phyloP scores from a whole-genome alignment of 2,888 invertebrate genomes.

The Noctua janthina region DNA sequence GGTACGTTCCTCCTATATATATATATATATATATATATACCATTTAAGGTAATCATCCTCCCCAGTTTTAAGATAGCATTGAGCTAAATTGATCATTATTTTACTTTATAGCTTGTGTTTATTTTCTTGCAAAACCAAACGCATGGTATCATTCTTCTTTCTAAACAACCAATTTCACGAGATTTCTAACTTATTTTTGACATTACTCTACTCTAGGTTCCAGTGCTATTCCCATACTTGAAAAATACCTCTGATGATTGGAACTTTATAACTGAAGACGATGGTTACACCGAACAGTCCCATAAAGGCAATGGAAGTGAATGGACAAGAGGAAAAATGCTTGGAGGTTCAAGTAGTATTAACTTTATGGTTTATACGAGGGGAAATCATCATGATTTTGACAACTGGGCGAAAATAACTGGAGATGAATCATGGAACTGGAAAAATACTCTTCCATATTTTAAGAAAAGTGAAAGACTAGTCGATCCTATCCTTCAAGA shows the following conservation, averaged over 20 bases:
- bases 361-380: slow-evolving; percentile 87
- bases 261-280: background rate
- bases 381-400: background rate
- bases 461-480: slow-evolving; percentile 84
- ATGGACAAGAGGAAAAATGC: slow-evolving; percentile 67
- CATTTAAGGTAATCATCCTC: background rate
- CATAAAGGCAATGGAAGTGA: background rate
- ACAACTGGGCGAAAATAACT: slow-evolving; percentile 28
- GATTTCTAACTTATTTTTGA: background rate
- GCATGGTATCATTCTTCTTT: background rate
- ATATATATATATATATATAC: background rate
- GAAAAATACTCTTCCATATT: slow-evolving; percentile 83
- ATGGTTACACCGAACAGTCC: background rate
- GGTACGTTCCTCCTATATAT: background rate
- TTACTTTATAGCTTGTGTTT: background rate
- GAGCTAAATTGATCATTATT: background rate
- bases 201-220: background rate
- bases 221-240: background rate
- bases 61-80: background rate
- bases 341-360: slow-evolving; percentile 88
- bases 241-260: background rate
- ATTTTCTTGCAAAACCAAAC: background rate
- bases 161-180: background rate
- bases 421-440: slow-evolving; percentile 87
- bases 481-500: slow-evolving; percentile 55